Evolutionary conservation across 2,113 vertebrate genomes (phyloP).

Genomic region (Amphiprion ocellaris): DNA sequence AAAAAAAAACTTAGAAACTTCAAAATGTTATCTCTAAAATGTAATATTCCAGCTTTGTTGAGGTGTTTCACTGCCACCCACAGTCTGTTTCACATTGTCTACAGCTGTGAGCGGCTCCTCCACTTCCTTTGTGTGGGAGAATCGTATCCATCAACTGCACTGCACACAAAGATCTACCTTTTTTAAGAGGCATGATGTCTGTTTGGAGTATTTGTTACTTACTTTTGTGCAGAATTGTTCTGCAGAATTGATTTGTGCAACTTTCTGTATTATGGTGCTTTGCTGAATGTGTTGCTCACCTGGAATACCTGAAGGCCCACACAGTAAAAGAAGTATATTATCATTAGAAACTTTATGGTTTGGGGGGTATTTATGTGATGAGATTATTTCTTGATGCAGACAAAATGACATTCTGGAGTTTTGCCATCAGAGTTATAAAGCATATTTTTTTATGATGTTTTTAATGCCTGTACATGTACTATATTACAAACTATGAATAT

Average conservation of each 20-base stretch:
- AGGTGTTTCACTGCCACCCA: slow-evolving; percentile 30
- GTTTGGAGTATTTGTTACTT: slow-evolving; percentile 3
- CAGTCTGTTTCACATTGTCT: slow-evolving; percentile 28
- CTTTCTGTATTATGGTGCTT: slow-evolving; percentile 15
- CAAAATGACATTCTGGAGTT: background rate
- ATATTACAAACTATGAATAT: too few relatives aligned
- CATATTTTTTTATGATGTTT: too few relatives aligned
- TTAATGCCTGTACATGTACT: too few relatives aligned
- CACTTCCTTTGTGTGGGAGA: slow-evolving; percentile 26
- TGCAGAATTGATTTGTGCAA: slow-evolving; percentile 9
- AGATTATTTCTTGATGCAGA: background rate
- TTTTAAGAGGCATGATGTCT: slow-evolving; percentile 11
- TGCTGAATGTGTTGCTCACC: background rate
- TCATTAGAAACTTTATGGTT: background rate
- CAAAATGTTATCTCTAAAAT: background rate
- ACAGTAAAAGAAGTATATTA: background rate
- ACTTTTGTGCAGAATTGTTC: background rate
- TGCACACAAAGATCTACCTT: background rate
- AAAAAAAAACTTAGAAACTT: background rate
- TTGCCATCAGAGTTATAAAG: background rate
- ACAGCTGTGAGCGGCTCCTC: slow-evolving; percentile 4
- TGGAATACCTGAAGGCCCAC: background rate
- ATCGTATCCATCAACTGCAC: slow-evolving; percentile 2
- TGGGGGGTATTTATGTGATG: background rate
- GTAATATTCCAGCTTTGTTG: background rate